Base-by-base conservation (phyloP, 2,113 vertebrate genomes). In the Pseudorasbora parva region DNA sequence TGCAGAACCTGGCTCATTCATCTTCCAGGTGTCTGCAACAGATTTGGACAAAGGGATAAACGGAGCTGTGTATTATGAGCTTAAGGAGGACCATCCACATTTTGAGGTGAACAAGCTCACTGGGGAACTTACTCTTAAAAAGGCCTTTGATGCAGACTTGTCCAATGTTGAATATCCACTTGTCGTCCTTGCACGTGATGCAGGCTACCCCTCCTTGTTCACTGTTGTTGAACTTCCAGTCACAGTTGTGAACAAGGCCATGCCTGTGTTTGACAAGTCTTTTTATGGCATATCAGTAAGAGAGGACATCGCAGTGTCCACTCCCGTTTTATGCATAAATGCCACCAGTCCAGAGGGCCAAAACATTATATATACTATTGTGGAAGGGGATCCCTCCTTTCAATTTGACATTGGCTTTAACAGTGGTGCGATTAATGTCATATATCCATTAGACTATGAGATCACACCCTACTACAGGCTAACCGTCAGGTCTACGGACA, bases 371-470 rank as follows among this genome's bases (percentile, higher is more conserved):
- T 99, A 98, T 90, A 97, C 97, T 33, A 95, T 99, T 71, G 91
- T 94, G 0, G 96, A 97, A 2, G 96, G 97, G 77, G 97, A 99
- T 92, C 94, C 94, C 25, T 93, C 93, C 51, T 92, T 96, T 82
- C 97, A 98, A 73, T 99, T 99, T 84, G 96, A 97, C 92, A 95
- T 99, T 0, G 97, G 96, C 85, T 99, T 99, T 88, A 95, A 98
- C 88, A 97, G 95, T 0, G 98, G 98, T 33, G 91, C 97, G 86
- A 92, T 99, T 87, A 96, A 94, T 73, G 96, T 98, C 47, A 88
- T 96, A 78, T 95, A 96, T 86, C 93, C 94, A 1, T 88, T 99
- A 86, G 98, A 99, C 91, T 97, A 96, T 76, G 98, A 99, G 93
- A 84, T 91, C 27, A 94, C 78, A 19, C 92, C 95, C 51, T 94